Conservation (phyloP, 2,113 vertebrate genomes). For the Chionodraco myersi region DNA sequence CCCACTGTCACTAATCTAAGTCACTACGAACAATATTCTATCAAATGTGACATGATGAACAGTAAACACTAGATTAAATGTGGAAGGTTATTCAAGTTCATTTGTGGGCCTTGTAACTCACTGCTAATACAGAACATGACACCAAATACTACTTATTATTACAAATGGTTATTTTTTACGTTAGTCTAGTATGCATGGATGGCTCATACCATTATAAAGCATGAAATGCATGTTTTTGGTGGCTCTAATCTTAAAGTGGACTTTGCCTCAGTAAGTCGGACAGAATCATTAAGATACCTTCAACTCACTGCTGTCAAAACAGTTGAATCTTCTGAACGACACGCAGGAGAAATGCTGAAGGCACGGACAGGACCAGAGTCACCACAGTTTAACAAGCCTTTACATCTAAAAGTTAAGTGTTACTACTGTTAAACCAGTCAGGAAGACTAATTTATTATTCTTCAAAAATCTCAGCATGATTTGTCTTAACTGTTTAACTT, state of each 20-base stretch:
- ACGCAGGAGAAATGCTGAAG: neutral
- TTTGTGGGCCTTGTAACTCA: neutral
- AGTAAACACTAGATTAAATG: neutral
- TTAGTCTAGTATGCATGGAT: too few relatives aligned
- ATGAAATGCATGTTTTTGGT: neutral
- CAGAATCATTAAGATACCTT: conserved; percentile 7
- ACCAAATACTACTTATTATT: neutral
- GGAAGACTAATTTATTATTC: too few relatives aligned
- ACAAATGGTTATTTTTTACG: too few relatives aligned
- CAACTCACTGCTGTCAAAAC: conserved; percentile 48
- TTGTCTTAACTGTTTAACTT: too few relatives aligned
- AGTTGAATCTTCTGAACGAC: conserved; percentile 32
- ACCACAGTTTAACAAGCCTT: too few relatives aligned
- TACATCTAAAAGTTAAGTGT: too few relatives aligned
- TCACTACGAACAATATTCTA: neutral
- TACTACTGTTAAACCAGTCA: too few relatives aligned
- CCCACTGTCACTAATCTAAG: neutral
- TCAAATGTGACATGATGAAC: conserved; percentile 3
- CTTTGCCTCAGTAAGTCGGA: conserved; percentile 46
- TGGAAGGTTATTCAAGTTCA: neutral
- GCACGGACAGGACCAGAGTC: too few relatives aligned
- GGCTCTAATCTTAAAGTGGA: conserved; percentile 24
- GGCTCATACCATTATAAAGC: too few relatives aligned
- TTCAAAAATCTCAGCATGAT: too few relatives aligned
- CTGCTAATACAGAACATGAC: neutral